Evolutionary conservation across 2,797 vertebrate species (phyloP).

Genomic region (Acrocephalus scirpaceus): DNA sequence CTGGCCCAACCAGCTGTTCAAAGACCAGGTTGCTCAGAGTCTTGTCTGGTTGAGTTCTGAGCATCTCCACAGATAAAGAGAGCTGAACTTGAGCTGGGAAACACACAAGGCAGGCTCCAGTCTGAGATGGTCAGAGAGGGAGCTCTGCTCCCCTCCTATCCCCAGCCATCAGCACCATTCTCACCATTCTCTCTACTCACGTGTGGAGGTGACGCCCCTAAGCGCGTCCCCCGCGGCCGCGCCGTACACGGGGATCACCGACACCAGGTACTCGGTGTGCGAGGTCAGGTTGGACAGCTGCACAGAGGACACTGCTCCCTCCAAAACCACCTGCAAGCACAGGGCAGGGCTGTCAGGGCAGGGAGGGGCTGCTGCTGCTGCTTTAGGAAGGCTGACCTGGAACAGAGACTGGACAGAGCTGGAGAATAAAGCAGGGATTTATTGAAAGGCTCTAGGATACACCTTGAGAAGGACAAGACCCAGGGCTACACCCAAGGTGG

Average conservation of each 20-base stretch:
- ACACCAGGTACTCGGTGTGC: conserved; percentile 87
- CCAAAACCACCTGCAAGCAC: conserved; percentile 75
- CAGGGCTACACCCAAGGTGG: background rate
- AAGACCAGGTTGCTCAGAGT: background rate
- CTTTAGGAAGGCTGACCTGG: background rate
- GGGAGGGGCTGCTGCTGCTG: background rate
- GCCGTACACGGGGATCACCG: conserved; percentile 86
- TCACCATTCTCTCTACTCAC: conserved; percentile 57
- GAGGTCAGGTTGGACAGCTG: conserved; percentile 84
- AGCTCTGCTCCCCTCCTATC: background rate
- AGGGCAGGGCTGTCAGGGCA: background rate
- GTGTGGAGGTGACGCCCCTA: conserved; percentile 85
- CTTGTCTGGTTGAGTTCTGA: background rate
- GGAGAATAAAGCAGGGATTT: background rate
- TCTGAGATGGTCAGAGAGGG: background rate
- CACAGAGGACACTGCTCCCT: conserved; percentile 76
- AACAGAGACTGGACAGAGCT: background rate
- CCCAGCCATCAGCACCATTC: fast-evolving
- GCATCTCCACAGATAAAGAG: background rate
- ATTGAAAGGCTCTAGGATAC: background rate
- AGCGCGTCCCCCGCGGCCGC: conserved; percentile 80
- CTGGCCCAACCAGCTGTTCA: background rate
- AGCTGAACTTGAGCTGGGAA: background rate
- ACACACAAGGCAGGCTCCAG: background rate
- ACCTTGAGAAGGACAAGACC: background rate